phyloP scores from a whole-genome alignment of 2,888 invertebrate genomes.

The Lacanobia oleracea region DNA sequence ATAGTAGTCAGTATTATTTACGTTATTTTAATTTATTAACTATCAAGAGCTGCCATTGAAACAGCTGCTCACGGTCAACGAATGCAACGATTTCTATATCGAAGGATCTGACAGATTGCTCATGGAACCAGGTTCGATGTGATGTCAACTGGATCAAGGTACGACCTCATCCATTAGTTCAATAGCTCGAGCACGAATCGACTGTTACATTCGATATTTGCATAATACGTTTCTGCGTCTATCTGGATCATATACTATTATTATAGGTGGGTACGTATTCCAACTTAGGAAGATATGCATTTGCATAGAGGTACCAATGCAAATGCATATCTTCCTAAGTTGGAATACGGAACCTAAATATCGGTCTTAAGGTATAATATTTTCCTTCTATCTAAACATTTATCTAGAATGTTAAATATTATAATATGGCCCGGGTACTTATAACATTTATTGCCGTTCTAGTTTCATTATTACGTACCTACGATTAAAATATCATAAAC shows the following conservation, averaged over 20 bases:
- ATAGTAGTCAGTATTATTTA: neutral
- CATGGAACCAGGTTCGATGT: constrained; percentile 74
- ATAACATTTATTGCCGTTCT: constrained; percentile 39
- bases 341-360: neutral
- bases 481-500: constrained; percentile 38
- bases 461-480: constrained; percentile 31
- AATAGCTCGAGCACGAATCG: constrained; percentile 72
- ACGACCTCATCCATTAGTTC: constrained; percentile 82
- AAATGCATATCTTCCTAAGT: no score
- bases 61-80: constrained; percentile 28
- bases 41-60: constrained; percentile 33
- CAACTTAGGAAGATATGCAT: constrained; percentile 4
- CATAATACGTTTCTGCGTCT: constrained; percentile 29
- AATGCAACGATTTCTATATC: constrained; percentile 56
- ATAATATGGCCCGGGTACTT: constrained; percentile 29
- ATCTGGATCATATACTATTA: constrained; percentile 16
- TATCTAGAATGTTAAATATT: constrained; percentile 35
- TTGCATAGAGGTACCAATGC: no score
- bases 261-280: neutral
- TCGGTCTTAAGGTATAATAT: constrained; percentile 20
- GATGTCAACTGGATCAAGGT: constrained; percentile 85
- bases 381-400: constrained; percentile 11
- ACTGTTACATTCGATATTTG: constrained; percentile 59
- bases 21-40: constrained; percentile 4
- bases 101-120: constrained; percentile 68